Evolutionary conservation across 2,797 vertebrate species (phyloP).

Genomic region (Delichon dasypus): DNA sequence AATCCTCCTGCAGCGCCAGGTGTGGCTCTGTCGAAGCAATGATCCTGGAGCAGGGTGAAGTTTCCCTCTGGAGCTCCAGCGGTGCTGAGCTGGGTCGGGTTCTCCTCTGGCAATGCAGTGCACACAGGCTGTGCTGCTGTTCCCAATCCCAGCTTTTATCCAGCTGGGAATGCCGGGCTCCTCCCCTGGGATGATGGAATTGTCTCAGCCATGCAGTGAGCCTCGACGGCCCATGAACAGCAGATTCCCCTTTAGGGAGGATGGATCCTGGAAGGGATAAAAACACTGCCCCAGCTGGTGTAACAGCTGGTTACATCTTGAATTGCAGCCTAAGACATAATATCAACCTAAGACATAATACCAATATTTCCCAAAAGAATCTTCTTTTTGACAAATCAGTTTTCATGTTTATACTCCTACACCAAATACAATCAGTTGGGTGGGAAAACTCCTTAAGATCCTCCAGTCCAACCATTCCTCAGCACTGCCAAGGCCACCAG

Average conservation of each 20-base stretch:
- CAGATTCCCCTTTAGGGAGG: too few relatives aligned
- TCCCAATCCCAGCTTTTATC: not conserved
- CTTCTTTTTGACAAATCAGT: not conserved
- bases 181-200: not conserved
- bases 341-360: not conserved
- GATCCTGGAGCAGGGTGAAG: not conserved
- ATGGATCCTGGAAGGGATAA: too few relatives aligned
- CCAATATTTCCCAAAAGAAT: not conserved
- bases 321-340: not conserved
- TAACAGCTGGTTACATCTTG: too few relatives aligned
- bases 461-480: not conserved
- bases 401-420: not conserved
- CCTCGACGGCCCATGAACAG: too few relatives aligned
- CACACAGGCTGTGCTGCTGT: not conserved
- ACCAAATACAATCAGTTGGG: not conserved
- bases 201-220: not conserved
- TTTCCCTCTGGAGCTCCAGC: not conserved
- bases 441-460: not conserved
- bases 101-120: not conserved
- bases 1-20: not conserved
- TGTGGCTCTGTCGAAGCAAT: not conserved
- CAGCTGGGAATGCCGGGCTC: not conserved
- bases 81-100: not conserved
- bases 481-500: not conserved
- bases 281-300: too few relatives aligned